These are phyloP conservation scores for Deroptyus accipitrinus DNA, from an alignment of 2,113 vertebrate species.

Conservation along the genomic window DNA sequence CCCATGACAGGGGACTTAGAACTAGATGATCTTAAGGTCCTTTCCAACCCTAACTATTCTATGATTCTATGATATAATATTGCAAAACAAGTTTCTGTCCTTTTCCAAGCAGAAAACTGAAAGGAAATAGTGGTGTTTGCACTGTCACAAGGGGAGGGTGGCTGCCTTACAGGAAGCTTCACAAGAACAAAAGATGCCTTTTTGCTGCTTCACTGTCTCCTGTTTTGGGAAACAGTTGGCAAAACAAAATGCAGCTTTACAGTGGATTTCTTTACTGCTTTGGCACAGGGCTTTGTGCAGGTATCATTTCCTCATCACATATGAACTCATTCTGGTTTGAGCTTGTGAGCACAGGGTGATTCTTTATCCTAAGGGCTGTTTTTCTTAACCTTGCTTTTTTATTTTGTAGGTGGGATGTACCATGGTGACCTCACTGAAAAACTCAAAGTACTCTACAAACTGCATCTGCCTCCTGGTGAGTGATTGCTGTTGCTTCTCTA, in stretches of 20 bases:
- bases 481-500: not conserved
- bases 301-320: not conserved
- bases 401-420: conserved; percentile 88
- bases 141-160: not conserved
- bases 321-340: not conserved
- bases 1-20: too few species aligned
- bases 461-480: conserved; percentile 93
- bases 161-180: not conserved
- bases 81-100: not conserved
- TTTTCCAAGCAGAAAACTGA: not conserved
- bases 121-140: not conserved
- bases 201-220: not conserved
- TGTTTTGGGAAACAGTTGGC: not conserved
- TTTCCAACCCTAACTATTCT: too few species aligned
- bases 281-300: not conserved
- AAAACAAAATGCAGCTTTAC: not conserved
- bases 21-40: too few species aligned
- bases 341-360: not conserved
- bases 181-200: not conserved
- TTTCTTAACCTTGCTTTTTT: not conserved
- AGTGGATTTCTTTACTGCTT: not conserved
- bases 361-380: not conserved
- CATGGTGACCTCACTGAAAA: conserved; percentile 96
- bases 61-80: not conserved
- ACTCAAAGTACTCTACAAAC: conserved; percentile 93